A percentile compares a stretch with the other conserved stretches of the same genome.
Evolutionary conservation across 2,888 invertebrate genomes (phyloP).

Genomic region (Ennomos quercinarius): DNA sequence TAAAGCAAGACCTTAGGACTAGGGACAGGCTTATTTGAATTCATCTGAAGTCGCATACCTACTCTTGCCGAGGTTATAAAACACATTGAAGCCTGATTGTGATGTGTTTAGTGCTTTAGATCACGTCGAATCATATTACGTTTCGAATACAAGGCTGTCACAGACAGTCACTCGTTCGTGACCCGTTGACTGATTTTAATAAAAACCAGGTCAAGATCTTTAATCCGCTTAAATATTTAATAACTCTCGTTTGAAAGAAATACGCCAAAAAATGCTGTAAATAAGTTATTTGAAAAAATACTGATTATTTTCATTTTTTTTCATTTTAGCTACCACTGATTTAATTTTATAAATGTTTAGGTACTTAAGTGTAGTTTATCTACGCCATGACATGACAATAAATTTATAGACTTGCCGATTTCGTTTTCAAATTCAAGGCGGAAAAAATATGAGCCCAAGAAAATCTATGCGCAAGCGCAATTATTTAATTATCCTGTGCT

Average conservation of each 20-base stretch:
- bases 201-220: conserved; percentile 82
- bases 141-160: conserved; percentile 74
- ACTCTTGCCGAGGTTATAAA: conserved; percentile 30
- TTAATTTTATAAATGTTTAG: no score
- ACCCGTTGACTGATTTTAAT: conserved; percentile 81
- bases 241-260: conserved; percentile 49
- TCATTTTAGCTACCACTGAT: no score
- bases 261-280: background rate
- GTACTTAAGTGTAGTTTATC: no score
- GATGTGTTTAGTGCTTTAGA: conserved; percentile 59
- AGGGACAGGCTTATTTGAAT: conserved; percentile 29
- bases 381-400: no score
- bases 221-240: conserved; percentile 72
- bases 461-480: no score
- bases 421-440: no score
- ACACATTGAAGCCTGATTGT: conserved; percentile 40
- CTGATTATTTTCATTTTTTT: no score
- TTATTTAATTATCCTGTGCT: no score
- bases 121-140: conserved; percentile 67
- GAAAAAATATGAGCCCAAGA: no score
- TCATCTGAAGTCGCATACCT: conserved; percentile 27
- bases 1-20: conserved; percentile 14
- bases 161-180: conserved; percentile 81
- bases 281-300: no score
- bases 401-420: no score